phyloP scores from a whole-genome alignment of 2,797 vertebrate species.

The Notoglanidium macrostoma region DNA sequence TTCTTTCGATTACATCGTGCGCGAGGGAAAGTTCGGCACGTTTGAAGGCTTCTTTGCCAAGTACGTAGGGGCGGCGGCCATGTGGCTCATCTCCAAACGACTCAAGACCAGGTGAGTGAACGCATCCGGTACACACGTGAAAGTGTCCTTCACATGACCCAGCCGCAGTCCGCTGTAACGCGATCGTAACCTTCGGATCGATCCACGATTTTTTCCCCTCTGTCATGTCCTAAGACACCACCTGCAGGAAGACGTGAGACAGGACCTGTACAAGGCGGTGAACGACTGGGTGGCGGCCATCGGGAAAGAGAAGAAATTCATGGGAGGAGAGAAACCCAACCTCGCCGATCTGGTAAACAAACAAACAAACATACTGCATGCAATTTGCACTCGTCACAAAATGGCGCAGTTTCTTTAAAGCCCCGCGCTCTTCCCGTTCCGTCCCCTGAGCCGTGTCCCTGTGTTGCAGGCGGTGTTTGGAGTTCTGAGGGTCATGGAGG shows the following conservation, averaged over 20 bases:
- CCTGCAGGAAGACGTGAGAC: slow-evolving; percentile 86
- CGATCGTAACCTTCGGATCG: background rate
- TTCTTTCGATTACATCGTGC: slow-evolving; percentile 97
- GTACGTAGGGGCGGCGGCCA: slow-evolving; percentile 91
- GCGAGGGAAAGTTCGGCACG: slow-evolving; percentile 88
- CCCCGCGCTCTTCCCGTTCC: too few relatives aligned
- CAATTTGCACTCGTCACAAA: too few relatives aligned
- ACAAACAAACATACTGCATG: background rate
- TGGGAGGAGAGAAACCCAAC: slow-evolving; percentile 90
- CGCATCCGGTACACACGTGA: too few relatives aligned
- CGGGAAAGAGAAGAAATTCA: slow-evolving; percentile 87
- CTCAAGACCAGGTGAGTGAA: slow-evolving; percentile 86
- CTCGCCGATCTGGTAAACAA: slow-evolving; percentile 90
- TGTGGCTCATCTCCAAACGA: slow-evolving; percentile 91
- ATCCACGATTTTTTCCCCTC: background rate
- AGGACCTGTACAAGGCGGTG: slow-evolving; percentile 90
- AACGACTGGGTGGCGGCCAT: slow-evolving; percentile 90
- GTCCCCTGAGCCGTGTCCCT: too few relatives aligned
- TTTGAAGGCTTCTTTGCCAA: slow-evolving; percentile 91
- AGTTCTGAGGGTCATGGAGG: slow-evolving; percentile 93
- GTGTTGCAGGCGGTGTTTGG: slow-evolving; percentile 86
- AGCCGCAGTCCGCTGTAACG: background rate
- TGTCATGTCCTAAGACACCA: slow-evolving; percentile 76
- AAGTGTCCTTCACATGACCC: too few relatives aligned
- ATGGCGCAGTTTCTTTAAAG: background rate